These are phyloP conservation scores for Saxidomus purpurata DNA, from an alignment of 1,140 invertebrate species.

Conservation along the genomic window DNA sequence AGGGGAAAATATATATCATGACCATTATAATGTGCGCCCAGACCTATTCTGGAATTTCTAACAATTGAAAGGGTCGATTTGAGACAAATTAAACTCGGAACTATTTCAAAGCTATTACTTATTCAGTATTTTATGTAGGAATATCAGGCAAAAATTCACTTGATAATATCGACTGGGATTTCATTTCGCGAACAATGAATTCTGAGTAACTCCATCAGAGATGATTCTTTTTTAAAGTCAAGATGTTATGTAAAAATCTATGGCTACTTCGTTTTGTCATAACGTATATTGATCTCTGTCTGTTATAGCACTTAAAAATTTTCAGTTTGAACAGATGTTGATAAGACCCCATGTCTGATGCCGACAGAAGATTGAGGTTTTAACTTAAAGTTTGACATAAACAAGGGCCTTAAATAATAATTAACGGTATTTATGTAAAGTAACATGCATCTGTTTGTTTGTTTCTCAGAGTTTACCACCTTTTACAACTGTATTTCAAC, in stretches of 20 bases:
- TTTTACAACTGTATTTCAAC: too few species aligned
- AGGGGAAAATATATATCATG: constrained; percentile 22
- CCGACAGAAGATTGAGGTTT: neutral
- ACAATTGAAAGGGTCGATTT: constrained; percentile 64
- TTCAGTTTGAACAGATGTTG: neutral
- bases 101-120: constrained; percentile 67
- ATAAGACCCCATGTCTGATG: neutral
- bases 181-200: constrained; percentile 2
- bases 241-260: neutral
- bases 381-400: neutral
- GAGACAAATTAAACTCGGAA: constrained; percentile 68
- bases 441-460: too few species aligned
- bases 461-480: too few species aligned
- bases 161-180: constrained; percentile 36
- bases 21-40: constrained; percentile 16
- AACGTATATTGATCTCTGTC: neutral
- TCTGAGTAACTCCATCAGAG: constrained; percentile 14
- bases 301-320: neutral
- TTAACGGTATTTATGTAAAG: too few species aligned
- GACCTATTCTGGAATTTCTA: constrained; percentile 44
- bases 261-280: constrained; percentile 3
- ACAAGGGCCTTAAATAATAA: too few species aligned
- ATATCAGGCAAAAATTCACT: constrained; percentile 66
- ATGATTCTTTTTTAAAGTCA: neutral
- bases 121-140: constrained; percentile 59